Evolutionary conservation across 2,888 invertebrate species (phyloP), one percentile per base, ranked within the genome.

Genomic region (Teinopalpus imperialis): DNA sequence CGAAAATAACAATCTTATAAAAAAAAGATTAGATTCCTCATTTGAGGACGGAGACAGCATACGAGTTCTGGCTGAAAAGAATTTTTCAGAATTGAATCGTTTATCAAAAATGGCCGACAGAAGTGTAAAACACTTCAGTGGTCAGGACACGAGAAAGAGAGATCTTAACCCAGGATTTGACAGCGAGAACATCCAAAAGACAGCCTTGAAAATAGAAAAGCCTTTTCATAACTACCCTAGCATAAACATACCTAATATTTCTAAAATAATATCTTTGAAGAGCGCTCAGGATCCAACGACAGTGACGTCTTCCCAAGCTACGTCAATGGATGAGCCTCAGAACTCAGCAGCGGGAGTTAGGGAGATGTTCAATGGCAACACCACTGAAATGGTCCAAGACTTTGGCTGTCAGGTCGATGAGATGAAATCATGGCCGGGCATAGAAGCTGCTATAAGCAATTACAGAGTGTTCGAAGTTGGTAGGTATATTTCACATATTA

Each of bases 401-500:
- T 56, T 67, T 7, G 56, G 62, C 5, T 74, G 80, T 39, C 82
- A 82, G 56, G 72, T 64, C 3, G 68, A 67, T 1, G 64, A 65
- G 32, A 21, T 42, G 1, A 47, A 59, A 7, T 59, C 63, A 20
- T 91, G 91, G 91, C 82, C 89, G 0, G 90, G 90, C 0, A 58
- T 90, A 2, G 80, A 90, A 30, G 76, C 76, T 4, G 59, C 91
- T n/a, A 71, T 87, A 44, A 85, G 77, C 53, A 83, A 81, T 26
- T 92, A 90, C 61, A 87, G 77, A 56, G 81, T 81, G 52, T 90
- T 83, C 67, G 87, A 88, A 49, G 73, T 77, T 79, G 91, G 92
- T 92, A 74, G 61, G 44, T 36, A 31, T 13, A 43, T 85, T 83
- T 6, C 79, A 91, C n/a, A n/a, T n/a, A n/a, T n/a, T n/a, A n/a